These are phyloP conservation scores for Alauda arvensis DNA, from an alignment of 2,797 vertebrate species.

Conservation along the genomic window DNA sequence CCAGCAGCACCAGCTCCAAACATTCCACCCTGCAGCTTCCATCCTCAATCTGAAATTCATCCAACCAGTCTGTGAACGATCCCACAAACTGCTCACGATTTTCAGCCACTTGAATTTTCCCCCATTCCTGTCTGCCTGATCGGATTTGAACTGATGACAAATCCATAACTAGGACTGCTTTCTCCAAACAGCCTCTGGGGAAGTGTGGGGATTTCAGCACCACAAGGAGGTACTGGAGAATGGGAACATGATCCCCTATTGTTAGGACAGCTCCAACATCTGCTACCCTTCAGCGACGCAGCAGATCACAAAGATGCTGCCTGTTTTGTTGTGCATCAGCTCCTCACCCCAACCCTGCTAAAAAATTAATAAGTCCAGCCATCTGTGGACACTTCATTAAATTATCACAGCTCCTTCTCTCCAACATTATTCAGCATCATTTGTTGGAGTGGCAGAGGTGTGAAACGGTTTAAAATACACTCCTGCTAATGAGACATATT, in stretches of 20 bases:
- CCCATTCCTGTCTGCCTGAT: background rate
- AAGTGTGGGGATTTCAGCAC: background rate
- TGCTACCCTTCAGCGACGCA: background rate
- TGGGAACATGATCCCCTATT: background rate
- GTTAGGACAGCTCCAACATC: conserved; percentile 19
- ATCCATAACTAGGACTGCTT: background rate
- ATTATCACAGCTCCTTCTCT: conserved; percentile 29
- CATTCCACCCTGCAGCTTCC: background rate
- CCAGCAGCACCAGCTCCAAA: background rate
- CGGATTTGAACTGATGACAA: background rate
- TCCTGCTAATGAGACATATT: conserved; percentile 15
- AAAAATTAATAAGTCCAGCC: conserved; percentile 38
- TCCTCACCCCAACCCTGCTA: conserved; percentile 10
- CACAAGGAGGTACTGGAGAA: background rate
- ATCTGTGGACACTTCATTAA: conserved; percentile 55
- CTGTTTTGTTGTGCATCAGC: conserved; percentile 9
- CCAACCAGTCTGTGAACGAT: background rate
- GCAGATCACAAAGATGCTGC: background rate
- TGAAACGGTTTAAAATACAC: conserved; percentile 25
- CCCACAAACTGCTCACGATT: background rate
- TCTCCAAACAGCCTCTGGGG: background rate
- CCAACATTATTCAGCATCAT: conserved; percentile 34
- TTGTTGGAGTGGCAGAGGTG: conserved; percentile 33
- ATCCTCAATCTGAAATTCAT: background rate
- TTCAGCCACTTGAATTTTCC: background rate